phyloP scores from a whole-genome alignment of 2,113 vertebrate species.

The Spheniscus mendiculus region DNA sequence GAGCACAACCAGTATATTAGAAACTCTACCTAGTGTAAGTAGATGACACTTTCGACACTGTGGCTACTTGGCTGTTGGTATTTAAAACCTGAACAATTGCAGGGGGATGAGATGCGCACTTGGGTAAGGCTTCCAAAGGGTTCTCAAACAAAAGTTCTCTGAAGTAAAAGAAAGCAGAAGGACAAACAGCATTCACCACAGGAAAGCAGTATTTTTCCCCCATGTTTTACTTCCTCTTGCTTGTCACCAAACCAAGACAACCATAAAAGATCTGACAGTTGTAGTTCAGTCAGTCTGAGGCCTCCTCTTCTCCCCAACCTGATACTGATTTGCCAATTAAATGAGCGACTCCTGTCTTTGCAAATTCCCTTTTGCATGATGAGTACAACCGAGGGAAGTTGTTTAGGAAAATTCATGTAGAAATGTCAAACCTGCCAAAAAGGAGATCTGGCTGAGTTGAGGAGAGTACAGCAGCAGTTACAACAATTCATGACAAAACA shows the following conservation, averaged over 20 bases:
- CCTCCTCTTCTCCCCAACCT: not conserved
- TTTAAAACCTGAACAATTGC: slow-evolving; percentile 28
- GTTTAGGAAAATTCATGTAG: not conserved
- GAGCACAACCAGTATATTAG: not conserved
- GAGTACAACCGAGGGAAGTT: not conserved
- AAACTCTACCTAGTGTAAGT: slow-evolving; percentile 34
- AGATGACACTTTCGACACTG: slow-evolving; percentile 22
- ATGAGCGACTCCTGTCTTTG: not conserved
- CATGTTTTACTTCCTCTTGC: not conserved
- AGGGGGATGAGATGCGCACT: not conserved
- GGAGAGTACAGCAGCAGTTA: not conserved
- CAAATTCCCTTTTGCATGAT: not conserved
- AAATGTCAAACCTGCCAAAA: not conserved
- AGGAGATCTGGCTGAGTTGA: not conserved
- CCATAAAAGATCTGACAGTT: not conserved
- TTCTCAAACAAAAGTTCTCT: slow-evolving; percentile 52
- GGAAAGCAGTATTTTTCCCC: not conserved
- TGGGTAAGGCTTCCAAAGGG: slow-evolving; percentile 42
- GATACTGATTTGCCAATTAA: not conserved
- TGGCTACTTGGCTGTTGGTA: slow-evolving; percentile 17
- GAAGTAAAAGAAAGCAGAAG: slow-evolving; percentile 27
- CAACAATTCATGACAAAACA: not conserved
- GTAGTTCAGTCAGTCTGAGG: fast-evolving
- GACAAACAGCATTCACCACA: not conserved
- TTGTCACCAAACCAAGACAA: not conserved